phyloP scores from a whole-genome alignment of 2,797 vertebrate species.

The Pteronotus mesoamericanus region DNA sequence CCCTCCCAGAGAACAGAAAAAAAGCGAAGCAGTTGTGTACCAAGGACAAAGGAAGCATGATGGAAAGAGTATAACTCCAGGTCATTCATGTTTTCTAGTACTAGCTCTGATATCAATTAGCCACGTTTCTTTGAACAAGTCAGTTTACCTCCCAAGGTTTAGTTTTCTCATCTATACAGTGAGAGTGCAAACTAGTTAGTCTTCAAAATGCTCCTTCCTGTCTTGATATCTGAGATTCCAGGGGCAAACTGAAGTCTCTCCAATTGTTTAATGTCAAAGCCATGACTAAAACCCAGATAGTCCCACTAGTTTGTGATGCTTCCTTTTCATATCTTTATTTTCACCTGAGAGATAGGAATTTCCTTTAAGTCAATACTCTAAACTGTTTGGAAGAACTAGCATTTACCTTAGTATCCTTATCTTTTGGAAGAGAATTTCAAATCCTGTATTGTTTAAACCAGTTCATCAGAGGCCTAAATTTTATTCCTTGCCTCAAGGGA shows the following conservation, averaged over 20 bases:
- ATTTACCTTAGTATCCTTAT: neutral
- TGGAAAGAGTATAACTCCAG: neutral
- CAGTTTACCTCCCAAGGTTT: neutral
- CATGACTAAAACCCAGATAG: neutral
- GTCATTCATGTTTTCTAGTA: neutral
- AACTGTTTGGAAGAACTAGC: neutral
- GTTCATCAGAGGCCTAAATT: neutral
- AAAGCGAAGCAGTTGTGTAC: neutral
- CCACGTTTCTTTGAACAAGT: neutral
- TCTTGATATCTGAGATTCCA: neutral
- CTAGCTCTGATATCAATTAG: neutral
- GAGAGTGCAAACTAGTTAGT: neutral
- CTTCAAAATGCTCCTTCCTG: neutral
- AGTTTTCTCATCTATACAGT: neutral
- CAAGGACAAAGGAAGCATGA: neutral
- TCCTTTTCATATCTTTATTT: neutral
- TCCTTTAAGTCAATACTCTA: neutral
- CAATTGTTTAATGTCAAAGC: neutral
- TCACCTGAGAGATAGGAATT: neutral
- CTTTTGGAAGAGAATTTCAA: slow-evolving; percentile 23
- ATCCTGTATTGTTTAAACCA: neutral
- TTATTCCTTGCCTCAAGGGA: neutral
- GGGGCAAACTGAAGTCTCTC: neutral
- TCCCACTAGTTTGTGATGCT: neutral
- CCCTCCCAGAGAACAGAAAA: neutral